Conservation (phyloP, 2,797 vertebrate species). For the Pipistrellus nathusii region DNA sequence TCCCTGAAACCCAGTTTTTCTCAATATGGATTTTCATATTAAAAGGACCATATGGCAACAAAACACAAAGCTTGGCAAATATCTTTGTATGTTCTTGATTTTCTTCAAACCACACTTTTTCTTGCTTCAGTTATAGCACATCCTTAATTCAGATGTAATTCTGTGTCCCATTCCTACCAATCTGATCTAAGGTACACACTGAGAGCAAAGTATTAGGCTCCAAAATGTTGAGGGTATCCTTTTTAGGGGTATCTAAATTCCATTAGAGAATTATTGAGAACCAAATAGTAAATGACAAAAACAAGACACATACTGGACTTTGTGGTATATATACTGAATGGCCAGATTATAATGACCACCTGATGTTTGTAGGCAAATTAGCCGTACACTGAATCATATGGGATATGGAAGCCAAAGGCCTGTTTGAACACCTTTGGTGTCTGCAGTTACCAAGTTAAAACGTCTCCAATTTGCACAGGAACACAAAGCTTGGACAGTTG, state of each 20-base stretch:
- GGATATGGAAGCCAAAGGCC: too few relatives aligned
- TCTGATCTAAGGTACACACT: conserved; percentile 4
- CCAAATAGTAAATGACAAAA: not conserved
- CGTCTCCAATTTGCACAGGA: too few relatives aligned
- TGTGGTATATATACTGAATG: not conserved
- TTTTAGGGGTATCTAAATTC: not conserved
- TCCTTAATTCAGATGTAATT: not conserved
- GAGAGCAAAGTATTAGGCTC: not conserved
- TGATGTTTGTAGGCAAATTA: too few relatives aligned
- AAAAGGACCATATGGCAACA: not conserved
- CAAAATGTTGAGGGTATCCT: not conserved
- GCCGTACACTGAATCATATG: too few relatives aligned
- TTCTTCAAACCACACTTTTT: not conserved
- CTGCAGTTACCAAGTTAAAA: too few relatives aligned
- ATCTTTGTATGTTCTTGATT: not conserved
- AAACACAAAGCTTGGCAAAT: conserved; percentile 24
- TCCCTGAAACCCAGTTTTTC: conserved; percentile 2
- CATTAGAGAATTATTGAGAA: not conserved
- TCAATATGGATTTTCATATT: not conserved
- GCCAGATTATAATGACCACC: too few relatives aligned
- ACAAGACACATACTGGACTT: not conserved
- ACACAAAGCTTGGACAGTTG: too few relatives aligned
- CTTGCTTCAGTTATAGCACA: not conserved
- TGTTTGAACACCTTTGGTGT: too few relatives aligned
- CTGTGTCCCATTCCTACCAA: not conserved